Base-by-base conservation (phyloP, 2,888 invertebrate genomes). In the Caenorhabditis sp. region DNA sequence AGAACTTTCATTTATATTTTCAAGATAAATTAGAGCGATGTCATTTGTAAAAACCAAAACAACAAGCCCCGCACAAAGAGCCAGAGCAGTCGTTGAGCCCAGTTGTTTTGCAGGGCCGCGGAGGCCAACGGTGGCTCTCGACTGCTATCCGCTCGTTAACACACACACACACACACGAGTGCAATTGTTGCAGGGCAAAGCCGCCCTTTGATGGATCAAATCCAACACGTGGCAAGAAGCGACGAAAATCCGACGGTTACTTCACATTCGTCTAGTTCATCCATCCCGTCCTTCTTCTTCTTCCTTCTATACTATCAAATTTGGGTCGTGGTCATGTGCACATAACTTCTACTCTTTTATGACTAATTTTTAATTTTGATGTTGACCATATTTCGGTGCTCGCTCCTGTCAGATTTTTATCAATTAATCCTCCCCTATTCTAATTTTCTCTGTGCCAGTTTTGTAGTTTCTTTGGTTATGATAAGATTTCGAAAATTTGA, bases 241-340 rank as follows among this genome's bases (percentile, higher is more conserved):
- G 88, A 52, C 80, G 88, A 71, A 88, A 88, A 77, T 84, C 84
- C 56, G 88, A 88, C 67, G 88, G 88, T 58, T 88, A 88, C 80
- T 88, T 88, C 83, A 88, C 88, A 60, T 88, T 88, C 82, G 88
- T 88, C 72, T 88, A 73, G 62, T 61, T n/a, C n/a, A n/a, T n/a
- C n/a, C 17, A 14, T 63, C 31, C 59, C 54, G 17, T 26, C 4
- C 21, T 23, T 12, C 53, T 23, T 20, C 23, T 53, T 12, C 25
- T 20, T 53, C 53, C 7, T 53, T 53, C n/a, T n/a, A n/a, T n/a
- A n/a, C n/a, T n/a, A n/a, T n/a, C n/a, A n/a, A n/a, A n/a, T n/a
- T 53, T 43, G 50, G 17, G 50, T 17, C 50, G 20, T 50, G 17
- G 63, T 63, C 71, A 50, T 52, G 58, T 66, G 59, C 12, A 56